phyloP scores from a whole-genome alignment of 2,113 vertebrate genomes.

The Sclerurus mexicanus region DNA sequence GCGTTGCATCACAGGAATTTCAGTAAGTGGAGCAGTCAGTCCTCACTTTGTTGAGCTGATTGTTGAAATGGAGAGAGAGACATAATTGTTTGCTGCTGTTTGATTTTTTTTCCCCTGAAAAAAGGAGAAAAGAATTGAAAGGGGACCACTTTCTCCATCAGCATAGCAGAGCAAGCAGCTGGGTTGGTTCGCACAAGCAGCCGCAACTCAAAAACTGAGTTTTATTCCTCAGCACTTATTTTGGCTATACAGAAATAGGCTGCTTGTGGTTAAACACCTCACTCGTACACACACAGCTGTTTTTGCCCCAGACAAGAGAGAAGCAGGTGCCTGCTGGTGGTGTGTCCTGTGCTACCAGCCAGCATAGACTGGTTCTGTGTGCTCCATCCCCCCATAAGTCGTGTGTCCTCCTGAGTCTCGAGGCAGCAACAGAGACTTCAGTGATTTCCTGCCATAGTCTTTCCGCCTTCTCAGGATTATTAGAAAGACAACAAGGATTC shows the following conservation, averaged over 20 bases:
- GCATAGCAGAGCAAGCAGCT: not conserved
- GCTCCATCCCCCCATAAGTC: constrained; percentile 75
- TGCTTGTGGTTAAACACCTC: not conserved
- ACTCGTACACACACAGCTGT: not conserved
- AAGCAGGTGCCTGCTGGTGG: not conserved
- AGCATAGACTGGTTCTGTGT: constrained; percentile 84
- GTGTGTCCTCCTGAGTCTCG: constrained; percentile 57
- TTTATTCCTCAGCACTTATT: not conserved
- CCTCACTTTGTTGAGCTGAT: not conserved
- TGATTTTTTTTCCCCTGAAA: too few species aligned
- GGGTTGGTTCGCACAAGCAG: not conserved
- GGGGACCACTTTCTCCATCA: not conserved
- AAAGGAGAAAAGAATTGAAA: not conserved
- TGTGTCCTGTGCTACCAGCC: constrained; percentile 76
- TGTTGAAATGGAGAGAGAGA: not conserved
- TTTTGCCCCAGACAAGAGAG: not conserved
- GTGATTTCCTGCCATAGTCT: constrained; percentile 62
- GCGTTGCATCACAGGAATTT: not conserved
- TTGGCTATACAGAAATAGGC: not conserved
- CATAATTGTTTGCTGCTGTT: not conserved
- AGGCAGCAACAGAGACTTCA: constrained; percentile 71
- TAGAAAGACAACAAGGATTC: constrained; percentile 72
- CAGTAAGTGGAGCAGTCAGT: not conserved
- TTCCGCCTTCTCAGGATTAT: constrained; percentile 70
- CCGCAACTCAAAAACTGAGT: not conserved